Conservation (phyloP, 2,797 vertebrate genomes). For the Centroberyx gerrardi region DNA sequence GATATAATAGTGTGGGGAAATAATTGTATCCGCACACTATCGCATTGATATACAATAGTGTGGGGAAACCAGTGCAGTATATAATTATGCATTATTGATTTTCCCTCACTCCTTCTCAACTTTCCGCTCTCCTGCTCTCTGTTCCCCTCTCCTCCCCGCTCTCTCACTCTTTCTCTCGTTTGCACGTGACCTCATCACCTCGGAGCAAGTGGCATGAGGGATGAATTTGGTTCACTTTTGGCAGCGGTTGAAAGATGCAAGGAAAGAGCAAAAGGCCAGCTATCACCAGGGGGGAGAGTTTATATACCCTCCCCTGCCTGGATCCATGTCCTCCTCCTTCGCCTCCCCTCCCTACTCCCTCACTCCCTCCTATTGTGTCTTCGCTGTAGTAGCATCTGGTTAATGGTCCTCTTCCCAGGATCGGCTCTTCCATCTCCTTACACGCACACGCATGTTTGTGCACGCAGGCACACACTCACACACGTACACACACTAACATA, state of each 20-base stretch:
- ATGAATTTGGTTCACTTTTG: constrained; percentile 60
- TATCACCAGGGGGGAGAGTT: constrained; percentile 43
- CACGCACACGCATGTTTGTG: constrained; percentile 25
- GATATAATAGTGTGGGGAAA: constrained; percentile 24
- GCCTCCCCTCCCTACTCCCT: constrained; percentile 46
- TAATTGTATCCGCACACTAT: constrained; percentile 22
- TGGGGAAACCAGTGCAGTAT: constrained; percentile 16
- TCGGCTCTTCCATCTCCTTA: constrained; percentile 57
- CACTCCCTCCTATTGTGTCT: constrained; percentile 67
- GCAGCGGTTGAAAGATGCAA: constrained; percentile 52
- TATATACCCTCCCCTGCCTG: constrained; percentile 53
- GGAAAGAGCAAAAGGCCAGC: constrained; percentile 64
- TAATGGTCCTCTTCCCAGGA: constrained; percentile 70
- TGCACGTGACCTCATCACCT: constrained; percentile 51
- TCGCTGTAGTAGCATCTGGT: constrained; percentile 74
- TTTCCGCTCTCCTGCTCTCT: not conserved
- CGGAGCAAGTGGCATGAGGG: constrained; percentile 38
- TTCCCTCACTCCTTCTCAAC: constrained; percentile 4
- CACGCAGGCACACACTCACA: constrained; percentile 9
- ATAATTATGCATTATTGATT: constrained; percentile 51
- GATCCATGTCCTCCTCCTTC: constrained; percentile 56
- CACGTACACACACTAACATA: not conserved
- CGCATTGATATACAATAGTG: constrained; percentile 19
- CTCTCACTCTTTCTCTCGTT: constrained; percentile 26
- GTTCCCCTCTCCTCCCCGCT: not conserved